Percentiles rank a stretch among this genome's conserved stretches.
Evolutionary conservation across 2,888 invertebrate species (phyloP).

Genomic region (Rotaria macrura): DNA sequence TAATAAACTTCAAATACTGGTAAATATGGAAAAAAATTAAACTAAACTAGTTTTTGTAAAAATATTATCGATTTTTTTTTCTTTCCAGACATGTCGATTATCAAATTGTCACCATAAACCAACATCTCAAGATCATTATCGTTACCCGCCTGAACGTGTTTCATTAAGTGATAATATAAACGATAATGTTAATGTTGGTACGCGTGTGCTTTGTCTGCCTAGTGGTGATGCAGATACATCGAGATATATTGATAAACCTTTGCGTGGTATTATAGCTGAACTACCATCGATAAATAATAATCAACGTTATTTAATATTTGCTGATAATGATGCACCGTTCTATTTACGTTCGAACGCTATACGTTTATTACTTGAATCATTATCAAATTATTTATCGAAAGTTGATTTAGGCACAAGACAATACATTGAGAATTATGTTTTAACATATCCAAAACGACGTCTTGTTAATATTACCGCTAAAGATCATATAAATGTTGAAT

Average conservation of each 20-base stretch:
- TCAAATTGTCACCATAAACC: not conserved
- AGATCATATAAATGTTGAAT: slow-evolving; percentile 1
- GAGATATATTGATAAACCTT: slow-evolving; percentile 1
- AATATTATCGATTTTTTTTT: not conserved
- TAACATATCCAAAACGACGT: slow-evolving; percentile 22
- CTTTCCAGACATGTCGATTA: not conserved
- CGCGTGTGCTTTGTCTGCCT: slow-evolving; percentile 10
- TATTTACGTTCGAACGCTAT: not conserved
- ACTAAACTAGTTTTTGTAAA: too few species aligned
- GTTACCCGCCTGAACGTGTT: not conserved
- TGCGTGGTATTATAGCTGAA: slow-evolving; percentile 4
- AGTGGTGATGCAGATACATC: not conserved
- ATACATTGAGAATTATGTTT: slow-evolving; percentile 4
- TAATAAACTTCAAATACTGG: slow-evolving; percentile 11
- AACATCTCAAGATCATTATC: not conserved
- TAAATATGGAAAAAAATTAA: not conserved
- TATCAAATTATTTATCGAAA: slow-evolving; percentile 8
- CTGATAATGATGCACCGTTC: not conserved
- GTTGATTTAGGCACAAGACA: slow-evolving; percentile 15
- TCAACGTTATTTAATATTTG: slow-evolving; percentile 12
- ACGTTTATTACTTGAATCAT: not conserved
- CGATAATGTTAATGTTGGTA: not conserved
- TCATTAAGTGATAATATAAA: not conserved
- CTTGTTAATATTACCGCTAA: not conserved
- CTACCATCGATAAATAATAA: not conserved